Percentiles rank a stretch among this genome's conserved stretches.
phyloP scores from a whole-genome alignment of 2,113 vertebrate genomes.

The Ovis aries region ARS-UI_Ramb_v3.0 NC_056056.1:94932501-94933000 shows the following conservation, averaged over 20 bases:
- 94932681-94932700: neutral
- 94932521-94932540: neutral
- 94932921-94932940: neutral
- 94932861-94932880: neutral
- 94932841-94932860: neutral
- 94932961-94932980: neutral
- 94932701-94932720: neutral
- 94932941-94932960: neutral
- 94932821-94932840: neutral
- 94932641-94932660: neutral
- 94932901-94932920: neutral
- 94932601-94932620: neutral
- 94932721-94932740: neutral
- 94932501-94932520: neutral
- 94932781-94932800: neutral
- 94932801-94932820: neutral
- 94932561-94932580: neutral
- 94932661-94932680: neutral
- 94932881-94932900: constrained; percentile 2
- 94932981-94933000: neutral
- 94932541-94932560: neutral
- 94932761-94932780: neutral
- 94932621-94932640: neutral
- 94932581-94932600: neutral
- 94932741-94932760: neutral